A percentile compares a stretch with the other conserved stretches of the same genome.
Evolutionary conservation across 2,113 vertebrate genomes (phyloP).

Genomic region (Synchiropus splendidus): DNA sequence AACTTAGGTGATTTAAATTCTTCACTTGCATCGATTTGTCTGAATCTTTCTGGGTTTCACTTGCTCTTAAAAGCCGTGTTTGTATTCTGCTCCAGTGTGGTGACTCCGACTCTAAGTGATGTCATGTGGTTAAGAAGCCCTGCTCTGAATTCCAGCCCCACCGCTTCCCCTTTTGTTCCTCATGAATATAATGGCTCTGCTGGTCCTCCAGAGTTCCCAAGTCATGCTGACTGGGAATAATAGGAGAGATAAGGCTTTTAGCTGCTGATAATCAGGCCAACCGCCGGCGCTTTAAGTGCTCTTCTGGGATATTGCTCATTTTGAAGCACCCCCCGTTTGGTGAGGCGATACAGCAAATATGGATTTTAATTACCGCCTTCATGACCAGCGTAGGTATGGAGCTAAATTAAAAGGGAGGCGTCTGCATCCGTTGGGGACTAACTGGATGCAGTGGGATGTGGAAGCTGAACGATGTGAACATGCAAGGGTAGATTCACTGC

Average conservation of each 20-base stretch:
- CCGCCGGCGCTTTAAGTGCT: slow-evolving; percentile 20
- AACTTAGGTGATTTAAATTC: too few species aligned
- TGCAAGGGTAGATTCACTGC: slow-evolving; percentile 8
- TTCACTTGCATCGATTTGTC: too few species aligned
- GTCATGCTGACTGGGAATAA: slow-evolving; percentile 34
- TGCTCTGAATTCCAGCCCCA: slow-evolving; percentile 10
- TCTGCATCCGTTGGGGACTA: slow-evolving; percentile 21
- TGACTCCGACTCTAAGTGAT: slow-evolving; percentile 11
- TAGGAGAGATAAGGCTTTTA: slow-evolving; percentile 31
- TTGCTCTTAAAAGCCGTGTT: slow-evolving; percentile 15
- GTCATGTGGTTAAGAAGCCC: slow-evolving; percentile 23
- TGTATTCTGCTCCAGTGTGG: slow-evolving; percentile 18
- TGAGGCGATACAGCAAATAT: slow-evolving; percentile 26
- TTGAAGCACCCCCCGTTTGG: slow-evolving; percentile 22
- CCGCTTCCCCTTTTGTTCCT: slow-evolving; percentile 16
- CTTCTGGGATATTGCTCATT: slow-evolving; percentile 19
- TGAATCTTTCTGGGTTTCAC: background rate
- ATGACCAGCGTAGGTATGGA: slow-evolving; percentile 6
- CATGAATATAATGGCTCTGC: slow-evolving; percentile 26
- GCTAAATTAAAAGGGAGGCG: slow-evolving; percentile 23
- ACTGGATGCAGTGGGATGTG: slow-evolving; percentile 18
- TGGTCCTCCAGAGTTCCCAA: slow-evolving; percentile 21
- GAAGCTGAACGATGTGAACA: slow-evolving; percentile 14
- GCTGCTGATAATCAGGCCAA: slow-evolving; percentile 33
- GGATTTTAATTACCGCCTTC: slow-evolving; percentile 16